Percentiles rank a stretch among this genome's conserved stretches.
Evolutionary conservation across 2,888 invertebrate genomes (phyloP).

Genomic region (Mesoligia furuncula): DNA sequence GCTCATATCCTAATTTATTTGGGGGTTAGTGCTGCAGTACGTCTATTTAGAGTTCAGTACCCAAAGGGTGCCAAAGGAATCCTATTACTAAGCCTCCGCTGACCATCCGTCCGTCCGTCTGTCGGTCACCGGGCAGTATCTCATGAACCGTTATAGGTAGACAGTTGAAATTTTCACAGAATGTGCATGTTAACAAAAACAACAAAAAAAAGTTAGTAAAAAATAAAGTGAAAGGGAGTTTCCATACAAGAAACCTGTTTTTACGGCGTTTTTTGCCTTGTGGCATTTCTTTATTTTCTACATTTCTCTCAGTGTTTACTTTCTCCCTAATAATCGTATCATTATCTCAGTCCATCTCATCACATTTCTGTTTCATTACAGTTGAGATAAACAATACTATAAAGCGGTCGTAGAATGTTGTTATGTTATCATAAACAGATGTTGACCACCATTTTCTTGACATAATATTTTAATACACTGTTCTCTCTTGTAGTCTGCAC

Average conservation of each 20-base stretch:
- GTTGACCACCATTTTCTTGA: neutral
- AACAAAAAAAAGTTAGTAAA: too few species aligned
- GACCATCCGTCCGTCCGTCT: too few species aligned
- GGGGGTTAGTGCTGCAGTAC: neutral
- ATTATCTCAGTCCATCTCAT: neutral
- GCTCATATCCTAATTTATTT: neutral
- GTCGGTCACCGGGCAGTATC: too few species aligned
- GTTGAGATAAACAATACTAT: neutral
- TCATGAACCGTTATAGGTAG: too few species aligned
- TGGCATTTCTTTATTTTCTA: too few species aligned
- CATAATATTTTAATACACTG: neutral
- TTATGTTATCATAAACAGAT: slow-evolving; percentile 1
- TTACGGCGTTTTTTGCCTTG: too few species aligned
- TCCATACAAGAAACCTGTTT: neutral
- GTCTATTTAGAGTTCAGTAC: neutral
- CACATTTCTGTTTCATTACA: neutral
- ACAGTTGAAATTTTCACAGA: too few species aligned
- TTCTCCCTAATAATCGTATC: neutral
- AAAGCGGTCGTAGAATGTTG: neutral
- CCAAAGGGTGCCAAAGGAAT: too few species aligned
- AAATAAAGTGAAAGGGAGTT: too few species aligned
- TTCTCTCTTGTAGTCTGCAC: too few species aligned
- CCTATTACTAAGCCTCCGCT: too few species aligned
- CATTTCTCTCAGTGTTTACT: neutral
- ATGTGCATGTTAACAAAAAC: too few species aligned